phyloP scores from a whole-genome alignment of 2,797 vertebrate genomes.

The Monodelphis domestica region DNA sequence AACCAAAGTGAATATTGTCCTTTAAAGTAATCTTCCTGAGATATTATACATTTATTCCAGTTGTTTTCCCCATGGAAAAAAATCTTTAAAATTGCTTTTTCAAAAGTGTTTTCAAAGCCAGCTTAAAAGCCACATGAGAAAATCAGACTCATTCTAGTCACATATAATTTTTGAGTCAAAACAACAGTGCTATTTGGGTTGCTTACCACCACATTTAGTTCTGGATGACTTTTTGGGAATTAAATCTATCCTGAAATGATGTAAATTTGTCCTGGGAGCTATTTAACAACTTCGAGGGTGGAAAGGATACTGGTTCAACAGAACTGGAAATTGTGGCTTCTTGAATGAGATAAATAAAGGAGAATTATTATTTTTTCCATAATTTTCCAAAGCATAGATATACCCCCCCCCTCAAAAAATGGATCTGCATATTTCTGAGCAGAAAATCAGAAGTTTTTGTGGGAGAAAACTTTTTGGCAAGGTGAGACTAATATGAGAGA shows the following conservation, averaged over 20 bases:
- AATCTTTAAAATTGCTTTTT: constrained; percentile 15
- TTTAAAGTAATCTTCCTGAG: background rate
- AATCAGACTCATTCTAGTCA: background rate
- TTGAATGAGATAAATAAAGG: background rate
- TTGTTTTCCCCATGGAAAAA: background rate
- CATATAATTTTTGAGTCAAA: background rate
- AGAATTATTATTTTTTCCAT: background rate
- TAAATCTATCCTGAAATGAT: background rate
- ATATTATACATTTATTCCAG: background rate
- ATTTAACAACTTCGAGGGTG: background rate
- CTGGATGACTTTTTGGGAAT: background rate
- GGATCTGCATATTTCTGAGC: background rate
- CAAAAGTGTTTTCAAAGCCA: background rate
- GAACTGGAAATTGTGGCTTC: background rate
- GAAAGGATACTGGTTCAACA: background rate
- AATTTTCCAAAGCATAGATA: background rate
- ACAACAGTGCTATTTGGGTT: background rate
- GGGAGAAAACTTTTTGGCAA: background rate
- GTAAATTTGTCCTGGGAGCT: background rate
- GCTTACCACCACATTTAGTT: background rate
- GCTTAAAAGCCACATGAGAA: constrained; percentile 15
- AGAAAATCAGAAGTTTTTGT: background rate
- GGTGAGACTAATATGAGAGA: background rate
- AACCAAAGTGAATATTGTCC: background rate
- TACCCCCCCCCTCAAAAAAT: background rate